These are phyloP conservation scores for Cuculus canorus DNA, from an alignment of 2,797 vertebrate species.

Conservation along the genomic window DNA sequence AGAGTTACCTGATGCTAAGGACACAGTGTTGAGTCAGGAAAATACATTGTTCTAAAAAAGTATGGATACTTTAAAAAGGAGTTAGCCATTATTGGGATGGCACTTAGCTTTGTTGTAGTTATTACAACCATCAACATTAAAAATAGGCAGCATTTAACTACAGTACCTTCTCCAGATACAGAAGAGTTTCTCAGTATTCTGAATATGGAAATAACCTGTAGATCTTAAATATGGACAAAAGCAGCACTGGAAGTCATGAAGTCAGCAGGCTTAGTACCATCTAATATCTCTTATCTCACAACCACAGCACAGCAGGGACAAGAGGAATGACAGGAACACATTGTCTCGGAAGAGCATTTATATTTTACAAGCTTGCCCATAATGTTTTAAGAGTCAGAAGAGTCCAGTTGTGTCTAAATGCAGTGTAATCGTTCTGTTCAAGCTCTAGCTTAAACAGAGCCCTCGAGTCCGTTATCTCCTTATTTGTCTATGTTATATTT, in stretches of 20 bases:
- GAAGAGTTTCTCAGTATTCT: not conserved
- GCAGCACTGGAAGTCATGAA: not conserved
- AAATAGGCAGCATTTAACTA: not conserved
- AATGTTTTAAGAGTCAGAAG: not conserved
- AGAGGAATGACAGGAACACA: not conserved
- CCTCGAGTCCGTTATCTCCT: not conserved
- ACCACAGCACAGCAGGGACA: not conserved
- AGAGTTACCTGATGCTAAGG: not conserved
- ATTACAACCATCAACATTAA: not conserved
- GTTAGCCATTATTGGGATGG: not conserved
- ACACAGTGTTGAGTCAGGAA: not conserved
- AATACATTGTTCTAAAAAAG: not conserved
- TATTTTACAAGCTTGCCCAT: not conserved
- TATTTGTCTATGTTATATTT: rapidly evolving
- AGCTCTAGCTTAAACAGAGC: not conserved
- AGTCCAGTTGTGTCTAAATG: not conserved
- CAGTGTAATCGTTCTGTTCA: not conserved
- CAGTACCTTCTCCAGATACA: not conserved
- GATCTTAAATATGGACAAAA: not conserved
- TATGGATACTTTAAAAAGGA: not conserved
- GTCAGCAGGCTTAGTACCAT: not conserved
- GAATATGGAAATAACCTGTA: not conserved
- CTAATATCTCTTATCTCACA: not conserved
- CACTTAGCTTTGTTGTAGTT: not conserved
- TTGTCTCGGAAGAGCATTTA: not conserved